Evolutionary conservation across 2,113 vertebrate species (phyloP), one percentile per base, ranked within the genome.

Genomic region (Delphinapterus leucas): DNA sequence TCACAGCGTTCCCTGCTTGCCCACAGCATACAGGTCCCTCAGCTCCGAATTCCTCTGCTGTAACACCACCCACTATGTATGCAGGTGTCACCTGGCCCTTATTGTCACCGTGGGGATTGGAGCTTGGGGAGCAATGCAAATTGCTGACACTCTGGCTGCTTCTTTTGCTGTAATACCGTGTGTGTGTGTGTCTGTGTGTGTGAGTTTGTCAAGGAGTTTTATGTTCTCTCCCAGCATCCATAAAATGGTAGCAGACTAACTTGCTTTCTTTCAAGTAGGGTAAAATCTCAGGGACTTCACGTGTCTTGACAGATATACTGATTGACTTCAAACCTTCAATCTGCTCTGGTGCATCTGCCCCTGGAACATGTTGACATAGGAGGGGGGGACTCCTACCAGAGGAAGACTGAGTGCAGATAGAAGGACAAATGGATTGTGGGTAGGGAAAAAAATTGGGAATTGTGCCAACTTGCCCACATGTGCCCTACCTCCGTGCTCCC

Each of bases 311-410:
- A 23, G 71, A 65, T 47, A 38, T 23, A 25, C 36, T 36, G 41
- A 61, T 63, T 31, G 26, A 53, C 18, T 53, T 44, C 36, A 74
- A 74, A 25, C 28, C 47, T 68, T 4, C 23, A 63, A 18, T 53
- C 41, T 53, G 12, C 60, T 77, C 5, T 36, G 76, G 65, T 2
- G 17, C 26, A 60, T 25, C 38, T 80, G 61, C 8, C 67, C 31
- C 20, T 60, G 20, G 23, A 80, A 38, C 21, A 21, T 0, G 2
- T 15, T 8, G 10, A 44, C 76, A 61, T 38, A 31, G 70, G 36
- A 20, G 13, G 25, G 0, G 1, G 21, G 8, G 0, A 20, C 28
- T 6, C 36, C 3, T 25, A 11, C 28, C 70, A 71, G 53, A 77
- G 36, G 15, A 91, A 20, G 60, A 70, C 6, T 15, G 21, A 3